A percentile compares a stretch with the other conserved stretches of the same genome.
Conservation (phyloP, 1,140 invertebrate genomes). For the Polyergus mexicanus region DNA sequence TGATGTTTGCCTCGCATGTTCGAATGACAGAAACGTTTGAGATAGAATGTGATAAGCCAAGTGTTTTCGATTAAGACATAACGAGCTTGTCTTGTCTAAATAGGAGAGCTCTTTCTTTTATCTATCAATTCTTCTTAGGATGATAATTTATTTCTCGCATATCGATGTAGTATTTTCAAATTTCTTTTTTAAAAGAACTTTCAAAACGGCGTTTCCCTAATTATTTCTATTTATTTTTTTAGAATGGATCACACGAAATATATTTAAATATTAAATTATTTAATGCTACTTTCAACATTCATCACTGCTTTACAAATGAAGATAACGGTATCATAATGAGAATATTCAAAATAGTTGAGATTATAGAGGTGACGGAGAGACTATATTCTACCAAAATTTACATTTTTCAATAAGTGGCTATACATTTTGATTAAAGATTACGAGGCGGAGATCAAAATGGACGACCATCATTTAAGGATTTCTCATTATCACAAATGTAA, state of each 20-base stretch:
- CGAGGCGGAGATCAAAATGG: neutral
- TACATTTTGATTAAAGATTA: slow-evolving; percentile 6
- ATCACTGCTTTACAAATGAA: slow-evolving; percentile 8
- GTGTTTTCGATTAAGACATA: slow-evolving; percentile 19
- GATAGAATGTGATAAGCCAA: slow-evolving; percentile 15
- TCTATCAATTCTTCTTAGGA: neutral
- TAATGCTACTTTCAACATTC: neutral
- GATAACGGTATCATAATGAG: slow-evolving; percentile 16
- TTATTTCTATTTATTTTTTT: neutral
- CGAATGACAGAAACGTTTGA: neutral
- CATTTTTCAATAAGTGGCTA: slow-evolving; percentile 11
- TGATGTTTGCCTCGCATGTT: neutral
- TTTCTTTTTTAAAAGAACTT: neutral
- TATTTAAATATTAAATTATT: neutral
- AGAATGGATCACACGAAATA: neutral
- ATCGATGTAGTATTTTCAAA: neutral
- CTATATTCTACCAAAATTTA: slow-evolving; percentile 18
- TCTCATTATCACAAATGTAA: neutral
- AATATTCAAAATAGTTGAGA: neutral
- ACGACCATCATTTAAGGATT: neutral
- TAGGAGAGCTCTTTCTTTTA: neutral
- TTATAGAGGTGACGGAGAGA: neutral
- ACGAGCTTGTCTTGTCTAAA: neutral
- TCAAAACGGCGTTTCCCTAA: neutral
- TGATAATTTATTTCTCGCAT: neutral